Conservation (phyloP, 2,888 invertebrate species). For the Sabatieria punctata region DNA sequence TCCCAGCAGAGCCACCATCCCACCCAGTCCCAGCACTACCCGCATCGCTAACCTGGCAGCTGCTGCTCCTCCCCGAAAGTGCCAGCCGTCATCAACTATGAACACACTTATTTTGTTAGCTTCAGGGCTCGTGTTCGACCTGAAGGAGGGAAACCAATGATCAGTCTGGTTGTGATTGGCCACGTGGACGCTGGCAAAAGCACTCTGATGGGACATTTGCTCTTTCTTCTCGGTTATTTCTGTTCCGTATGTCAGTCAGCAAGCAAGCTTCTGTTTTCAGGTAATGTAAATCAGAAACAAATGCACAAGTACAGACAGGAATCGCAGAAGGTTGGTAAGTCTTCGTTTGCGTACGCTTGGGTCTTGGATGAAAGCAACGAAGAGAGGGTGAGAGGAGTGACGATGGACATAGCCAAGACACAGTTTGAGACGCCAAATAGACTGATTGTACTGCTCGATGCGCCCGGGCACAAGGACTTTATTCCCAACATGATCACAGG, state of each 20-base stretch:
- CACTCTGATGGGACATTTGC: conserved; percentile 84
- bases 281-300: conserved; percentile 59
- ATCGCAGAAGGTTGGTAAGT: conserved; percentile 87
- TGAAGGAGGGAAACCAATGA: conserved; percentile 3
- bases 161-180: conserved; percentile 39
- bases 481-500: conserved; percentile 96
- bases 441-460: conserved; percentile 55
- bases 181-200: conserved; percentile 97
- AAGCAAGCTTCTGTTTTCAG: conserved; percentile 15
- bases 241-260: background rate
- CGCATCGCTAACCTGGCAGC: no score
- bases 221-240: conserved; percentile 43
- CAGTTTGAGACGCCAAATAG: conserved; percentile 75
- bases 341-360: conserved; percentile 77
- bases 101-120: no score
- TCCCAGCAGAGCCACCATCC: no score
- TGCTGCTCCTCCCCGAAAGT: no score
- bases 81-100: no score
- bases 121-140: no score
- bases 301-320: conserved; percentile 97
- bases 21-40: no score
- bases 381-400: conserved; percentile 80
- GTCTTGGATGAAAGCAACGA: conserved; percentile 96
- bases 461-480: conserved; percentile 97
- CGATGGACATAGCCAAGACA: conserved; percentile 91